Evolutionary conservation across 2,888 invertebrate genomes (phyloP).

Genomic region (Mesopsocus fuscifrons): DNA sequence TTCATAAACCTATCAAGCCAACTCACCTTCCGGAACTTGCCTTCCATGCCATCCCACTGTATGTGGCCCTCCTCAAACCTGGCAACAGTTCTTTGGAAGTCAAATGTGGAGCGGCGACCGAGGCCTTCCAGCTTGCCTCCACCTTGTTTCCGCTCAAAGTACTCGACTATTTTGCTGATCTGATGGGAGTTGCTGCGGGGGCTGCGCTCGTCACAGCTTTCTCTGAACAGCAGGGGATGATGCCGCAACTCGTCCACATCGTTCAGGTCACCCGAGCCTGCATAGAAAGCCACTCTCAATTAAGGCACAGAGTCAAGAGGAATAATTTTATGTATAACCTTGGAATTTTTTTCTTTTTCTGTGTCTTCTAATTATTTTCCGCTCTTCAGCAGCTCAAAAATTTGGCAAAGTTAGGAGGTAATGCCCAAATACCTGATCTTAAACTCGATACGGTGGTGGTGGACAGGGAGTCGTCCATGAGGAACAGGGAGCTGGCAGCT

Average conservation of each 20-base stretch:
- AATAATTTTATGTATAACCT: too few species aligned
- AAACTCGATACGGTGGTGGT: conserved; percentile 5
- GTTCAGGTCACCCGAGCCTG: conserved; percentile 27
- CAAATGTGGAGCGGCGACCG: conserved; percentile 3
- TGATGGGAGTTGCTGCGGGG: conserved; percentile 37
- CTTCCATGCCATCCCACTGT: conserved; percentile 5
- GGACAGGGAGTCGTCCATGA: conserved; percentile 17
- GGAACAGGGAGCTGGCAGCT: conserved; percentile 32
- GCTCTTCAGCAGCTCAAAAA: too few species aligned
- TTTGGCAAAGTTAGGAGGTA: too few species aligned
- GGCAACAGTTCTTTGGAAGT: conserved; percentile 1
- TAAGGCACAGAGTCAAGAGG: too few species aligned
- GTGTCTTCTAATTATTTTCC: too few species aligned
- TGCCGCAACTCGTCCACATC: conserved; percentile 30
- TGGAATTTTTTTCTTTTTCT: too few species aligned
- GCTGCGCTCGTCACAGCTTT: conserved; percentile 47
- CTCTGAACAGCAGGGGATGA: conserved; percentile 40
- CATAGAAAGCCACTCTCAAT: conserved; percentile 19
- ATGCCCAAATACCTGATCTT: conserved; percentile 4
- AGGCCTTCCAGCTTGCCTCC: conserved; percentile 19
- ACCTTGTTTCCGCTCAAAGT: conserved; percentile 55
- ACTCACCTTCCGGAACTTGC: conserved; percentile 4
- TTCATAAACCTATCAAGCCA: too few species aligned
- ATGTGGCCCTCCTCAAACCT: conserved; percentile 3
- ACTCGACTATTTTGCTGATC: conserved; percentile 71